Evolutionary conservation across 2,113 vertebrate genomes (phyloP), one percentile per base, ranked within the genome.

Genomic region (Bostrychus sinensis): DNA sequence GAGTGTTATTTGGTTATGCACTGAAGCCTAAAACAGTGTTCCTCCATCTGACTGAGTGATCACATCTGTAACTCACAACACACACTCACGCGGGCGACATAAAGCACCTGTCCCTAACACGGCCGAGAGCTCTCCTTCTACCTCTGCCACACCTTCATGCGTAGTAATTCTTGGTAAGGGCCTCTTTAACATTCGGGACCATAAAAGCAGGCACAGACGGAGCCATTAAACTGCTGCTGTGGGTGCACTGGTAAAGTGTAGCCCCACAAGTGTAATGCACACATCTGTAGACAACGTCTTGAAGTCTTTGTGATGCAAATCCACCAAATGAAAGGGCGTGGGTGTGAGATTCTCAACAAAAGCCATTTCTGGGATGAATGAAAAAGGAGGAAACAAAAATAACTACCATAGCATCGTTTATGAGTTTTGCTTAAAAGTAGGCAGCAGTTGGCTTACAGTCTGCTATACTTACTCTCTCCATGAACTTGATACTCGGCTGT

Each of bases 41-140:
- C 80, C 84, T 89, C 85, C 77, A 82, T 91, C 86, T 86, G n/a
- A n/a, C n/a, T 90, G 88, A 91, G 77, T 85, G 89, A 92, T 93
- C 91, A 89, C 83, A 80, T 81, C 86, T 83, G 87, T 88, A 69
- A 25, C 76, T 48, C 82, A 83, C 72, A 83, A 75, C 43, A 58
- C 4, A n/a, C 30, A 66, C 48, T 36, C 65, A 66, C 34, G 59
- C 56, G 61, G 32, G 39, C 13, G 57, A 48, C 72, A 78, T 82
- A 81, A 84, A 90, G 86, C 88, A 87, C 87, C 88, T 90, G 89
- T 88, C 86, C 57, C 64, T 87, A 72, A 88, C 88, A 77, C 19
- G 59, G 77, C 75, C 20, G 70, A 81, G 77, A 85, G 83, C 76
- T 73, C 80, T 70, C 74, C 61, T 67, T 58, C 62, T 72, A 69